A percentile compares a stretch with the other conserved stretches of the same genome.
Conservation (phyloP, 2,888 invertebrate species). For the Anticlea derivata region DNA sequence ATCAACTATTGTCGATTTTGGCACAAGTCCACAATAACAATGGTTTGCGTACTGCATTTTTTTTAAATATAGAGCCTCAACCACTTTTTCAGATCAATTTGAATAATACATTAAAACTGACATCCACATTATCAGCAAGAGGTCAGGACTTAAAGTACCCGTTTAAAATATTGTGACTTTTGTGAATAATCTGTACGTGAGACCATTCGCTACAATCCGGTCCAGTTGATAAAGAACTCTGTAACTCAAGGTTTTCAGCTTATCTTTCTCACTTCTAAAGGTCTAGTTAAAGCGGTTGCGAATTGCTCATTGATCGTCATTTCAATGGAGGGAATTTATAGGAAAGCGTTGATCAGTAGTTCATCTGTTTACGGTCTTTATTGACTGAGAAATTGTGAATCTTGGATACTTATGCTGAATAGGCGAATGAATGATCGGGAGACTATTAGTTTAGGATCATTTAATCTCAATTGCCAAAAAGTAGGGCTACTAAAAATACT, state of each 20-base stretch:
- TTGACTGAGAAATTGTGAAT: conserved; percentile 48
- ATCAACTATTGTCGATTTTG: too few species aligned
- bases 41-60: conserved; percentile 1
- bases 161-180: conserved; percentile 77
- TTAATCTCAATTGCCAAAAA: too few species aligned
- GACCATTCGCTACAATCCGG: conserved; percentile 12
- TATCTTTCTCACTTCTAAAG: neutral
- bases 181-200: conserved; percentile 61
- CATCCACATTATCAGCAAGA: conserved; percentile 65
- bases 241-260: neutral
- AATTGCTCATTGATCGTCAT: conserved; percentile 72
- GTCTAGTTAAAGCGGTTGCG: conserved; percentile 49
- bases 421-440: conserved; percentile 50
- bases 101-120: conserved; percentile 66
- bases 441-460: conserved; percentile 8
- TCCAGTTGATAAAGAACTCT: conserved; percentile 21
- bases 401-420: conserved; percentile 52
- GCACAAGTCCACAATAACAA: too few species aligned
- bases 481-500: too few species aligned
- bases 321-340: conserved; percentile 74
- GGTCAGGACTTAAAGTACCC: conserved; percentile 67
- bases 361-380: conserved; percentile 64
- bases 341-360: conserved; percentile 52
- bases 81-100: conserved; percentile 55
- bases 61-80: conserved; percentile 18